These are phyloP conservation scores for Brotula barbata DNA, from an alignment of 2,797 vertebrate genomes.

Conservation along the genomic window DNA sequence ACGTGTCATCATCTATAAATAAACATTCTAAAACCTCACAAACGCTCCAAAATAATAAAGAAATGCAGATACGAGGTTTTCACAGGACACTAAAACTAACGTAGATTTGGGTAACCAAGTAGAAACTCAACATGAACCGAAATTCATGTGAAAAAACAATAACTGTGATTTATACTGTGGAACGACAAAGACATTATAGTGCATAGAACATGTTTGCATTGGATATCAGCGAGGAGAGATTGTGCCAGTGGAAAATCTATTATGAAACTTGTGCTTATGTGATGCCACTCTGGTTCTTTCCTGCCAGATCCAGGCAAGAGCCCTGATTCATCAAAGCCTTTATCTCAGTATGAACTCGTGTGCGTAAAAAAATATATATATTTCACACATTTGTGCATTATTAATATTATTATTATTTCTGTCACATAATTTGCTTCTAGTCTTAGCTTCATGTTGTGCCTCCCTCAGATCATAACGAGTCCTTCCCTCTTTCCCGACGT, in stretches of 20 bases:
- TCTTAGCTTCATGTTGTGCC: conserved; percentile 19
- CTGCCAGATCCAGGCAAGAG: neutral
- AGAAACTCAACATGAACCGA: neutral
- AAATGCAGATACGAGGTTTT: neutral
- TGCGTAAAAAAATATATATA: neutral
- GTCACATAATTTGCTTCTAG: conserved; percentile 28
- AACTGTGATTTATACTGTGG: conserved; percentile 13
- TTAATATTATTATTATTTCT: conserved; percentile 22
- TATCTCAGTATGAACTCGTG: neutral
- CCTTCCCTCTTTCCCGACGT: conserved; percentile 1
- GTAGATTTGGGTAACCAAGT: conserved; percentile 4
- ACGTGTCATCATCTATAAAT: no score
- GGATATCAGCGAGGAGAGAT: neutral
- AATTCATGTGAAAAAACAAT: conserved; percentile 8
- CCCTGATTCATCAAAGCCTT: conserved; percentile 15
- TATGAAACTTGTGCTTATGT: neutral
- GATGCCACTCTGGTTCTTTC: neutral
- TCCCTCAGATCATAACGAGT: conserved; percentile 4
- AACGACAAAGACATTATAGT: neutral
- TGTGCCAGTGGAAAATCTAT: conserved; percentile 17
- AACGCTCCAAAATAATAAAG: neutral
- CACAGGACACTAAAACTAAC: neutral
- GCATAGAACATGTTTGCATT: neutral
- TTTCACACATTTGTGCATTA: conserved; percentile 21
- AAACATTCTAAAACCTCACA: neutral